Percentiles rank a stretch among this genome's conserved stretches.
These are phyloP conservation scores for Balaeniceps rex DNA, from an alignment of 2,113 vertebrate genomes.

Conservation along the genomic window DNA sequence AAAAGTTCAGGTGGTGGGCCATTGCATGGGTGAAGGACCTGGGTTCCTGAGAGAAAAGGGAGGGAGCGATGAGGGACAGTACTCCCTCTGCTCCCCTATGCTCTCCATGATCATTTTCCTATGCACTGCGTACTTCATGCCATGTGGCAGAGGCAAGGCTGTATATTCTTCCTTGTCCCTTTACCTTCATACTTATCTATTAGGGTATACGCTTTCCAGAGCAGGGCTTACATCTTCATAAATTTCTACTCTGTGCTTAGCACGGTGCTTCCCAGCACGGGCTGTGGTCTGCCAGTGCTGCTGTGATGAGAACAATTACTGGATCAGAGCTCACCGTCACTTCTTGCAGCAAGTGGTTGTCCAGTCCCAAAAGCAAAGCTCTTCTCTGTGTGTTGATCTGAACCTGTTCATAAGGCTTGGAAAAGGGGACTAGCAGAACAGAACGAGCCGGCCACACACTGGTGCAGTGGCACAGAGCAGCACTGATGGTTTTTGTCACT, in stretches of 20 bases:
- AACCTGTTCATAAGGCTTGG: too few relatives aligned
- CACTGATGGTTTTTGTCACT: not conserved
- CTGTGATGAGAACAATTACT: not conserved
- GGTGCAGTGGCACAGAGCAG: not conserved
- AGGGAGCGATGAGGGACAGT: not conserved
- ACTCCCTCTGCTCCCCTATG: not conserved
- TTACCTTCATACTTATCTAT: not conserved
- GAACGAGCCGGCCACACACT: not conserved
- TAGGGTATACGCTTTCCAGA: not conserved
- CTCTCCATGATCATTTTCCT: not conserved
- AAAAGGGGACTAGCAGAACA: not conserved
- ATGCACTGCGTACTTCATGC: not conserved
- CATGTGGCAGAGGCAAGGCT: not conserved
- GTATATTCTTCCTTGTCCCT: not conserved
- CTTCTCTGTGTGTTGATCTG: not conserved
- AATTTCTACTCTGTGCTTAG: not conserved
- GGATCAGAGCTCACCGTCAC: not conserved
- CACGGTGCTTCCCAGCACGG: not conserved
- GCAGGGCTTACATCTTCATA: not conserved
- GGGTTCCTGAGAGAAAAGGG: not conserved
- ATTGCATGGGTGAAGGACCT: not conserved
- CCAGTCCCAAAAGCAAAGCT: not conserved
- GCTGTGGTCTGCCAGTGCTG: not conserved
- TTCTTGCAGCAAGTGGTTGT: not conserved
- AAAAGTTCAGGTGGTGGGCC: not conserved